Base-by-base conservation (phyloP, 2,113 vertebrate genomes). In the Chrysemys picta region DNA sequence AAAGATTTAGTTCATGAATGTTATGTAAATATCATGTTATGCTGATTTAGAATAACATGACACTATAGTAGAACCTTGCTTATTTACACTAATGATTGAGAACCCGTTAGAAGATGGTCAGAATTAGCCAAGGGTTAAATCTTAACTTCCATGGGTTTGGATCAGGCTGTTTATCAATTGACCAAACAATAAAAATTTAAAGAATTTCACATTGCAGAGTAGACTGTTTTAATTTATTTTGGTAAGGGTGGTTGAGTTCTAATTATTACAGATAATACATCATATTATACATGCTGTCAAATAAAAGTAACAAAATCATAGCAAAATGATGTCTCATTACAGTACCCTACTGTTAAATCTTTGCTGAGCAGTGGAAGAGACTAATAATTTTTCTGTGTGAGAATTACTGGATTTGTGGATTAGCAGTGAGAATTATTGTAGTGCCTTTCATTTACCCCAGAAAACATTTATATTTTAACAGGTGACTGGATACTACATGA, bases 401-500 rank as follows among this genome's bases (percentile, higher is more conserved):
- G 42, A 24, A 16, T 16, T 42, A 8, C 3, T 54, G 35, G 65
- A 22, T 53, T 17, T 53, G 10, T 62, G n/a, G 50, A 49, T 19
- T 1, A 50, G 59, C 62, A 0, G 2, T 13, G 57, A 81, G 57
- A 83, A 82, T 85, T 80, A 45, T 72, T 50, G 3, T 38, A 78
- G 93, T 25, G 87, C 72, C 1, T 78, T 31, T 47, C 22, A 3
- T 53, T 90, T 72, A 25, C 80, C 76, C 22, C 91, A 84, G 2
- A 88, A 86, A 93, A 90, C 52, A 2, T 75, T 89, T 83, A 31
- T 65, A 1, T 80, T 94, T 85, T 80, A 0, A 90, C 94, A 98
- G 97, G 96, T 97, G 97, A 98, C 80, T 98, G 97, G 97, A 93
- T 96, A 29, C 93, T 96, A 2, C 87, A 84, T 0, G 91, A 95